Evolutionary conservation across 2,888 invertebrate genomes (phyloP).

Genomic region (Cheilosia impressa): DNA sequence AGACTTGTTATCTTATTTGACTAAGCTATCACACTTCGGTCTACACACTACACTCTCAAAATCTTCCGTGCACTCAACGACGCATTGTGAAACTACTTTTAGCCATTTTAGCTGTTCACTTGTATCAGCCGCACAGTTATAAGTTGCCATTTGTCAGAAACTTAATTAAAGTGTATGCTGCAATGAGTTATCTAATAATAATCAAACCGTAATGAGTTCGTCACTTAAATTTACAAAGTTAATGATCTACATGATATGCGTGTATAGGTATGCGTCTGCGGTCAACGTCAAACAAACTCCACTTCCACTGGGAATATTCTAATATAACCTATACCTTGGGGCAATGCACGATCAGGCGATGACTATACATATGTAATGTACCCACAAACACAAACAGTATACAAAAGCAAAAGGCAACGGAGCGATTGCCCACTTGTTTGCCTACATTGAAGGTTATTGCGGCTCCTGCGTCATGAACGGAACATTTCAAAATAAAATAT

Average conservation of each 20-base stretch:
- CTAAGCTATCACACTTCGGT: neutral
- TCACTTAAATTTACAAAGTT: constrained; percentile 6
- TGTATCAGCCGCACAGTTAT: neutral
- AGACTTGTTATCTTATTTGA: constrained; percentile 21
- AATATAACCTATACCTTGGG: constrained; percentile 43
- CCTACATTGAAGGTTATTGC: constrained; percentile 39
- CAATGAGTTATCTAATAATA: constrained; percentile 12
- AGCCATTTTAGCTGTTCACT: neutral
- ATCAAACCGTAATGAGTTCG: neutral
- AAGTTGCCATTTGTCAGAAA: neutral
- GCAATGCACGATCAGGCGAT: constrained; percentile 71
- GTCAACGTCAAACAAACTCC: constrained; percentile 55
- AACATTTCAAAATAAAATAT: neutral
- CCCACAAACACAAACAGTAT: constrained; percentile 2
- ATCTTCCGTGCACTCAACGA: neutral
- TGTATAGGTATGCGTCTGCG: neutral
- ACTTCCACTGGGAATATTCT: constrained; percentile 2
- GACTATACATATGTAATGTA: constrained; percentile 7
- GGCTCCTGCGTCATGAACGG: constrained; percentile 28
- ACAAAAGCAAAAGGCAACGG: neutral
- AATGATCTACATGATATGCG: neutral
- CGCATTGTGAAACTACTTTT: constrained; percentile 16
- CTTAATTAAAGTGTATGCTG: constrained; percentile 3
- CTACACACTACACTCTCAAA: neutral
- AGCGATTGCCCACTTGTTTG: neutral